Percentiles rank a stretch among this genome's conserved stretches.
Evolutionary conservation across 2,113 vertebrate genomes (phyloP).

Genomic region (Lagenorhynchus albirostris): DNA sequence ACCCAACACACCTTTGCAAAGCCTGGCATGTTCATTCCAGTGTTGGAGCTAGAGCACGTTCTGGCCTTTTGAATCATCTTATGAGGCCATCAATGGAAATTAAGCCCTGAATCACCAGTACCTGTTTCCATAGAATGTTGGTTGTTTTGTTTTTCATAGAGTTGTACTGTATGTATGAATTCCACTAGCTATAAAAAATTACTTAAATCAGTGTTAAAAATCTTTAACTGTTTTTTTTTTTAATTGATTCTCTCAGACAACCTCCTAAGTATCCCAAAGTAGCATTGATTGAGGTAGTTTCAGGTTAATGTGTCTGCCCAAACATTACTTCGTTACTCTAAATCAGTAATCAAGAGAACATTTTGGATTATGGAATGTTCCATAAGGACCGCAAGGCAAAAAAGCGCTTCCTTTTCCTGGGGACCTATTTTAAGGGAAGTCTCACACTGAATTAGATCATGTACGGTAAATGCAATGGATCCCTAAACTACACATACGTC

Average conservation of each 20-base stretch:
- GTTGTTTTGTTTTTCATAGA: background rate
- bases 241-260: background rate
- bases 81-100: background rate
- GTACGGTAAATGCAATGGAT: background rate
- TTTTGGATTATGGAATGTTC: background rate
- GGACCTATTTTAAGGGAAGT: background rate
- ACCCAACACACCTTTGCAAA: background rate
- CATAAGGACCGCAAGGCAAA: background rate
- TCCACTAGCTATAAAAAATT: background rate
- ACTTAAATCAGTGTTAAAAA: constrained; percentile 25
- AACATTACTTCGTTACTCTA: constrained; percentile 9
- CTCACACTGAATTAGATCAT: background rate
- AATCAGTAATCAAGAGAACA: constrained; percentile 15
- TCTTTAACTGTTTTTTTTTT: background rate
- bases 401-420: background rate
- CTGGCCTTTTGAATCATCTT: background rate
- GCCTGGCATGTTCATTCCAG: background rate
- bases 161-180: background rate
- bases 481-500: background rate
- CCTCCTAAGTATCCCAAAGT: background rate
- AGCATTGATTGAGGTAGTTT: background rate
- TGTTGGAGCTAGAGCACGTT: background rate
- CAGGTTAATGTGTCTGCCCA: background rate
- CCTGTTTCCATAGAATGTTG: background rate
- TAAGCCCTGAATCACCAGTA: background rate